Base-by-base conservation (phyloP, 2,797 vertebrate genomes). In the Phrynocephalus forsythii region DNA sequence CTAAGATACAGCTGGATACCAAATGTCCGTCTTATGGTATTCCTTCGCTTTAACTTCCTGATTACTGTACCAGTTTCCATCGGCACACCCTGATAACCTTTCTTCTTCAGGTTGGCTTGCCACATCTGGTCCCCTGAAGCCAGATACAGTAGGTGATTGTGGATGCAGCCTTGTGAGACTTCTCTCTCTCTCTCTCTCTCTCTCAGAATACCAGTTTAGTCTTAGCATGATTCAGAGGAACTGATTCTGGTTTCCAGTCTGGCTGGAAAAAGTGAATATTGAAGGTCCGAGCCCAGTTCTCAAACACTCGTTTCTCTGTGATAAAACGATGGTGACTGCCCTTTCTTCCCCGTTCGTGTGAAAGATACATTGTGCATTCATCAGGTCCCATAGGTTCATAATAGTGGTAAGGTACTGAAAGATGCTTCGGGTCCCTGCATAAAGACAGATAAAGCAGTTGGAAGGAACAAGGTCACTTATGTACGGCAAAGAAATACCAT, bases 291-390 rank as follows among this genome's bases (percentile, higher is more conserved):
- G 99, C 98, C 99, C 99, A 99, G 92, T 96, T 98, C 94, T 98
- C 98, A 71, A 99, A 99, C 86, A 99, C 99, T 1, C 98, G 96
- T 86, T 99, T 99, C 97, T 99, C 99, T 0, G 99, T 99, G 97
- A 99, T 99, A 94, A 99, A 99, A 85, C 98, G 98, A 90, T 99
- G 99, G 78, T 99, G 98, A 92, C 99, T 99, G 88, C 99, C 99
- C 71, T 98, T 97, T 15, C 98, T 97, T 5, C 98, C 99, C 2
- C 98, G 97, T 96, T 99, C 99, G 0, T 99, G 99, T 11, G 98
- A 99, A 72, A 99, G 96, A 95, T 99, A 99, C 99, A 99, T 99
- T 50, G 98, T 98, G 87, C 99, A 99, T 93, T 99, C 99, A 1
- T 99, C 99, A 0, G 98, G 97, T 0, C 99, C 99, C 3, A 97